These are phyloP conservation scores for Chironomus tentans DNA, from an alignment of 2,888 invertebrate genomes.

Conservation along the genomic window DNA sequence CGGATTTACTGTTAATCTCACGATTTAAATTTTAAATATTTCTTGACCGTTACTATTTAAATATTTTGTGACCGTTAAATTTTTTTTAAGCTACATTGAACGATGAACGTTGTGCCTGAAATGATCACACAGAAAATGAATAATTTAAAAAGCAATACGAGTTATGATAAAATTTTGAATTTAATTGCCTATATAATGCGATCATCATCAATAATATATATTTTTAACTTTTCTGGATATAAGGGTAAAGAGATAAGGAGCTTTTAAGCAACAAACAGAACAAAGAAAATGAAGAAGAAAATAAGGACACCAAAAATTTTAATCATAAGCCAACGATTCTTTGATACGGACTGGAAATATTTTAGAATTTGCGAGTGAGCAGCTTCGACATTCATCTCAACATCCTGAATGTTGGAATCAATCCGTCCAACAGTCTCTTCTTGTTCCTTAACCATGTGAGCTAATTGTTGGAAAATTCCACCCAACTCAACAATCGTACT, in stretches of 20 bases:
- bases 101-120: no score
- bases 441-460: conserved; percentile 74
- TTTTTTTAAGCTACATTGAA: no score
- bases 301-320: conserved; percentile 98
- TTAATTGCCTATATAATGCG: background rate
- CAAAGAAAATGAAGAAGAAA: conserved; percentile 98
- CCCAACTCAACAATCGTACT: conserved; percentile 97
- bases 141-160: background rate
- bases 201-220: background rate
- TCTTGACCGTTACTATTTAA: no score
- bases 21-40: no score
- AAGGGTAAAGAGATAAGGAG: background rate
- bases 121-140: background rate
- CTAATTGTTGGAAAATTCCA: conserved; percentile 93
- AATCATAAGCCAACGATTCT: conserved; percentile 98
- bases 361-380: conserved; percentile 95
- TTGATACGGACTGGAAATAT: conserved; percentile 94
- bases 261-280: conserved; percentile 83
- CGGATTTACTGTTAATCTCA: no score
- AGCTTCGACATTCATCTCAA: conserved; percentile 93
- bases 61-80: no score
- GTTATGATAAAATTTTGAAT: background rate
- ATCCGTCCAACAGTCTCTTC: conserved; percentile 98
- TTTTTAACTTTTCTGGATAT: background rate
- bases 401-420: conserved; percentile 92